Evolutionary conservation across 53 echinoderm and acorn worm genomes (phyloP), one percentile per base, ranked within the genome.

Genomic region (Holothuria leucospilota): DNA sequence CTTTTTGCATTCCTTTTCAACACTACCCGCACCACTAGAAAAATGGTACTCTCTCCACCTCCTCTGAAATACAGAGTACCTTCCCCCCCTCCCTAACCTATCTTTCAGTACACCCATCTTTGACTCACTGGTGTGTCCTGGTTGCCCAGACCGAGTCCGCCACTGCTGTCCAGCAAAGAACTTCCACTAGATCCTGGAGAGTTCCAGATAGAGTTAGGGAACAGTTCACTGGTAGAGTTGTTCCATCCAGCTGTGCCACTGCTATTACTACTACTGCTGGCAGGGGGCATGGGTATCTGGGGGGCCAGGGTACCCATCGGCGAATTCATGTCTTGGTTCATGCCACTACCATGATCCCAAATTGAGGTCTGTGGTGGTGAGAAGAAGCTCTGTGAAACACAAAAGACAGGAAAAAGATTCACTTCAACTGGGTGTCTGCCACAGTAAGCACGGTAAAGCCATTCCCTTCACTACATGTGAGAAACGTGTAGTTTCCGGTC

Each of bases 151-250:
- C 67, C 71, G 67, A 68, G 51, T 23, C 68, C 74, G 6, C 89
- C 83, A 67, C 91, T 90, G 39, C 77, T 82, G 39, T 96, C 96
- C 86, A 96, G 81, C 70, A 96, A 78, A 52, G 94, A 94, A 73
- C 77, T 82, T 83, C 87, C 91, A 58, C 90, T 91, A 51, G 83
- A 86, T 56, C 86, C 93, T 39, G 92, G 84, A 49, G 90, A 88
- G 84, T 89, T 96, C 96, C 96, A 96, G 87, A 96, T 94, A 69
- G 94, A 94, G 86, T 27, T 67, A 15, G 93, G 90, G 68, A 93
- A 93, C 65, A 93, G 90, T 29, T 85, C 87, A 62, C 90, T 90
- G 85, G 85, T 88, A 71, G 85, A 78, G 87, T 87, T 93, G 10
- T 58, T 63, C 93, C 93, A 93, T 62, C 84, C 59, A 68, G 77